phyloP scores from a whole-genome alignment of 1,140 invertebrate genomes.

The Procambarus clarkii region DNA sequence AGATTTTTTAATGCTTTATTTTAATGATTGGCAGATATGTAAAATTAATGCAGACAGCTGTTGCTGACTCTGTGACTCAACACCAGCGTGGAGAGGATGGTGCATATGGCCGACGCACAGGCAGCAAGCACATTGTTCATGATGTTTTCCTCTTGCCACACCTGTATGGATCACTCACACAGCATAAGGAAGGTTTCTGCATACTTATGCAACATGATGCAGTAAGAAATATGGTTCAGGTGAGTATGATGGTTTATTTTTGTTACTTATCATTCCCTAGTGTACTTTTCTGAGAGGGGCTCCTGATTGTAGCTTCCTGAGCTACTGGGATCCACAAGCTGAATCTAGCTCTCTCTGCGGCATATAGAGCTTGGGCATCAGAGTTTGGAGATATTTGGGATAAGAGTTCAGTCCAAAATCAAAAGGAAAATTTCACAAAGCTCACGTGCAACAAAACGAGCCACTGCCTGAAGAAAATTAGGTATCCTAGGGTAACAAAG shows the following conservation, averaged over 20 bases:
- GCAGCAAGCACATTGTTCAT: conserved; percentile 75
- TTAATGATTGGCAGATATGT: conserved; percentile 83
- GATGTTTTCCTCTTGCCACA: conserved; percentile 88
- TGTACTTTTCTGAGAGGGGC: too few relatives aligned
- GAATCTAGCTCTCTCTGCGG: too few relatives aligned
- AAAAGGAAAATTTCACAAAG: too few relatives aligned
- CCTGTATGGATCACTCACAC: conserved; percentile 90
- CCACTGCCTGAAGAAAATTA: too few relatives aligned
- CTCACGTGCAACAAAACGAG: too few relatives aligned
- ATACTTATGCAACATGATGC: conserved; percentile 78
- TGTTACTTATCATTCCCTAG: too few relatives aligned
- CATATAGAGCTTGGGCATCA: too few relatives aligned
- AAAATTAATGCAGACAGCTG: conserved; percentile 88
- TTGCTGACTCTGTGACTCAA: conserved; percentile 90
- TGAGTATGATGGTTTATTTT: neutral
- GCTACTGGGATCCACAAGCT: too few relatives aligned
- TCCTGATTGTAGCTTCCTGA: too few relatives aligned
- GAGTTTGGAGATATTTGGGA: too few relatives aligned
- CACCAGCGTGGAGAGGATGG: conserved; percentile 89
- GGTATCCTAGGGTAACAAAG: too few relatives aligned
- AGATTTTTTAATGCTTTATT: neutral
- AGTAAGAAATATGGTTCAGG: conserved; percentile 73
- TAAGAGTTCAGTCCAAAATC: too few relatives aligned
- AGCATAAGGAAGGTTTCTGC: conserved; percentile 85
- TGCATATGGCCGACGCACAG: conserved; percentile 77